These are phyloP conservation scores for Mythimna impura DNA, from an alignment of 2,888 invertebrate species.

Conservation along the genomic window DNA sequence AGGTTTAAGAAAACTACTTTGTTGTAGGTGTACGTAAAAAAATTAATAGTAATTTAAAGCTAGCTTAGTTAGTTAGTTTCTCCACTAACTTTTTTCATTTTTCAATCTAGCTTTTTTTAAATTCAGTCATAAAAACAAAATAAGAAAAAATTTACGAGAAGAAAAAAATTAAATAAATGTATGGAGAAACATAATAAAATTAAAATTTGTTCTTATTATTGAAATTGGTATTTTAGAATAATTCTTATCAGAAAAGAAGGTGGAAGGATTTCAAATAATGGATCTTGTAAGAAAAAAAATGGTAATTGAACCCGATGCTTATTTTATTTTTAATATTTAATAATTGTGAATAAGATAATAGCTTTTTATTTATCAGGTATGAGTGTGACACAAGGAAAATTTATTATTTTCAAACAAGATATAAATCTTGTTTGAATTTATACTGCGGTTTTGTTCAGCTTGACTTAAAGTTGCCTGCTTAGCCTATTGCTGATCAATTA, in stretches of 20 bases:
- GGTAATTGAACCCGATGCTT: neutral
- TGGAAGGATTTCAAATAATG: neutral
- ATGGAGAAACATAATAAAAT: no score
- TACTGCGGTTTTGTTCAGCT: conserved; percentile 29
- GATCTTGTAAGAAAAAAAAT: neutral
- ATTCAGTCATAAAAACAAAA: neutral
- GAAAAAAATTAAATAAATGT: no score
- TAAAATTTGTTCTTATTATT: no score
- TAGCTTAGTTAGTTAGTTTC: no score
- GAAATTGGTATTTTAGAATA: neutral
- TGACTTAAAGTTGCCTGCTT: conserved; percentile 32
- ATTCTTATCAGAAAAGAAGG: neutral
- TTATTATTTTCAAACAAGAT: conserved; percentile 42
- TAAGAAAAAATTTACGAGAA: no score
- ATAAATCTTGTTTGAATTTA: conserved; percentile 55
- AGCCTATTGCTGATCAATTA: conserved; percentile 44
- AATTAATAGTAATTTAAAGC: no score
- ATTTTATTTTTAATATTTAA: neutral
- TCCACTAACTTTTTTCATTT: neutral
- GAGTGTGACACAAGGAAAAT: conserved; percentile 22
- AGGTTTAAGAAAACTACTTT: no score
- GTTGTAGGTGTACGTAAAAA: no score
- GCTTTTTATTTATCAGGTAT: conserved; percentile 27
- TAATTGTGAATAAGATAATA: conserved; percentile 10
- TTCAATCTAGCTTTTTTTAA: neutral